Percentiles rank a stretch among this genome's conserved stretches.
Evolutionary conservation across 2,113 vertebrate genomes (phyloP).

Genomic region (Micromys minutus): DNA sequence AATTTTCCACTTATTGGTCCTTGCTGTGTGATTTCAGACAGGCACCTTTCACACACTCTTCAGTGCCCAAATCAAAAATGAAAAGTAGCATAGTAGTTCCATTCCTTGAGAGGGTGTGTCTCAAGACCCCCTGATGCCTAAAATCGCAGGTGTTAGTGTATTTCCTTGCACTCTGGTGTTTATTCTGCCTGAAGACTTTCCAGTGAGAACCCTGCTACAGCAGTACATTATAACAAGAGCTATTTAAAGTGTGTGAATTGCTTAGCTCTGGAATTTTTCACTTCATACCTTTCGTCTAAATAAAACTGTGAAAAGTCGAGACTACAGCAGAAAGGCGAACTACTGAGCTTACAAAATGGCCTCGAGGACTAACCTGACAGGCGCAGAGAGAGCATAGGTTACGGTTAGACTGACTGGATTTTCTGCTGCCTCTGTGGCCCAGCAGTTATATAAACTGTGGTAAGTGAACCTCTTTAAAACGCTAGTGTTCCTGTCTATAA

Average conservation of each 20-base stretch:
- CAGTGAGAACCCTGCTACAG: background rate
- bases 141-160: fast-evolving
- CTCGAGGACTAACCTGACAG: background rate
- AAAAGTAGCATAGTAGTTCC: background rate
- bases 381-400: fast-evolving
- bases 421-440: background rate
- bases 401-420: background rate
- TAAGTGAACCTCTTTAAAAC: background rate
- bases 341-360: background rate
- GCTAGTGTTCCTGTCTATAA: background rate
- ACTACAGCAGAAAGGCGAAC: background rate
- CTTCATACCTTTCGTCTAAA: background rate
- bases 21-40: background rate
- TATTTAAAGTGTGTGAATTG: background rate
- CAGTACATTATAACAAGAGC: background rate
- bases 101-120: background rate
- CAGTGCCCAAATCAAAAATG: background rate
- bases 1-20: background rate
- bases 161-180: background rate
- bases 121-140: too few relatives aligned
- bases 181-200: background rate
- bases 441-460: background rate
- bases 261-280: background rate
- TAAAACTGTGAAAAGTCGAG: background rate
- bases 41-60: background rate